Evolutionary conservation across 2,113 vertebrate species (phyloP).

Genomic region (Pomatostomus ruficeps): DNA sequence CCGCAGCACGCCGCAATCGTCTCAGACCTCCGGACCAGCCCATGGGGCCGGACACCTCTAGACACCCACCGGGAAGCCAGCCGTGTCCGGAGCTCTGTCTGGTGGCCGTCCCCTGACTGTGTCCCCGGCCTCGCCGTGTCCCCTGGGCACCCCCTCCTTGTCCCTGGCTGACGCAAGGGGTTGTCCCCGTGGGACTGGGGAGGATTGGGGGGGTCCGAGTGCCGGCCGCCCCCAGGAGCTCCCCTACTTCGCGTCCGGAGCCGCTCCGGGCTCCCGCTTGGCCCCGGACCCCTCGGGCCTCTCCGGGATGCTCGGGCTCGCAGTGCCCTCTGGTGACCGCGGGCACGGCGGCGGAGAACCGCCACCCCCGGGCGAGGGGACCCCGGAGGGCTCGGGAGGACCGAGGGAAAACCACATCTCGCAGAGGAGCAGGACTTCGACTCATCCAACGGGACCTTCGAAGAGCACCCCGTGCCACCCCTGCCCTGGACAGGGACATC

Average conservation of each 20-base stretch:
- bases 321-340: constrained; percentile 55
- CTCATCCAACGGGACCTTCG: background rate
- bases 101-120: no score
- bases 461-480: fast-evolving
- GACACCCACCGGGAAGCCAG: background rate
- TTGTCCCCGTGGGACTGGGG: background rate
- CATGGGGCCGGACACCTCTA: background rate
- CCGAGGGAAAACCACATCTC: background rate
- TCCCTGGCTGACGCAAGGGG: background rate
- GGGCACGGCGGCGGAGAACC: background rate
- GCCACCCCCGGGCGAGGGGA: background rate
- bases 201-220: fast-evolving
- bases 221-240: no score
- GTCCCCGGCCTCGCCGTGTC: background rate
- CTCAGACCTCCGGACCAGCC: background rate
- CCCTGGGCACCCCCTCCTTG: background rate
- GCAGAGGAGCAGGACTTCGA: background rate
- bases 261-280: background rate
- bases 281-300: no score
- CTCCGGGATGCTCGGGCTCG: background rate
- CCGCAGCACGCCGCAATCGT: fast-evolving
- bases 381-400: fast-evolving
- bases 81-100: no score
- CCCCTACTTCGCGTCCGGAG: background rate
- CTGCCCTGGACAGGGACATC: background rate